phyloP scores from a whole-genome alignment of 2,888 invertebrate genomes.

The Drosophila merina region DNA sequence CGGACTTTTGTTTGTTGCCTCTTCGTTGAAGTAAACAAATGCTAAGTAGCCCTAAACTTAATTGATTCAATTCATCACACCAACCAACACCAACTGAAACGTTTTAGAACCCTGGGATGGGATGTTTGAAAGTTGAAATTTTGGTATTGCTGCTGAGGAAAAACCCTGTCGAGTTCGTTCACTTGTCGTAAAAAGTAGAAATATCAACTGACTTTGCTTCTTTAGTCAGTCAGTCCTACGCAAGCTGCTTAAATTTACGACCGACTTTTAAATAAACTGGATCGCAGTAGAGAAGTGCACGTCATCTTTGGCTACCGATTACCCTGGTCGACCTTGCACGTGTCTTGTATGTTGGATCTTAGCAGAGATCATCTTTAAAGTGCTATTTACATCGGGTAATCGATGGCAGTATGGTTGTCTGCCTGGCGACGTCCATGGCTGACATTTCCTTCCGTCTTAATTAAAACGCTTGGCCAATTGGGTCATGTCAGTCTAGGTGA shows the following conservation, averaged over 20 bases:
- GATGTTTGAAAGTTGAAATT: slow-evolving; percentile 69
- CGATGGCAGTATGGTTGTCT: slow-evolving; percentile 42
- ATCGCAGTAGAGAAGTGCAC: slow-evolving; percentile 23
- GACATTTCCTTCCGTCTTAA: slow-evolving; percentile 40
- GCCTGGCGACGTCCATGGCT: slow-evolving; percentile 18
- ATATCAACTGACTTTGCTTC: slow-evolving; percentile 47
- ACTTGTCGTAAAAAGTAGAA: slow-evolving; percentile 44
- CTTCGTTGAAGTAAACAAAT: slow-evolving; percentile 53
- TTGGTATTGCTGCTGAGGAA: slow-evolving; percentile 56
- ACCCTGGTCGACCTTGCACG: slow-evolving; percentile 38
- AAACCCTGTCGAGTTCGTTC: slow-evolving; percentile 47
- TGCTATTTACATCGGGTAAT: slow-evolving; percentile 28
- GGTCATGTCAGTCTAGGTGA: slow-evolving; percentile 51
- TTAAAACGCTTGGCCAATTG: slow-evolving; percentile 29
- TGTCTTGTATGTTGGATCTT: slow-evolving; percentile 18
- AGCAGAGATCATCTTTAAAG: slow-evolving; percentile 17
- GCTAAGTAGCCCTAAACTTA: slow-evolving; percentile 58
- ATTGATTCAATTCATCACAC: slow-evolving; percentile 62
- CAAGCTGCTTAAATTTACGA: slow-evolving; percentile 56
- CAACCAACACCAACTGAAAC: slow-evolving; percentile 13
- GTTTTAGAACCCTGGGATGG: slow-evolving; percentile 16
- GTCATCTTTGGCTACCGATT: slow-evolving; percentile 12
- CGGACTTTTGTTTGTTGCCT: slow-evolving; percentile 44
- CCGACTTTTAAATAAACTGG: slow-evolving; percentile 58
- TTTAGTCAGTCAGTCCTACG: slow-evolving; percentile 20